These are phyloP conservation scores for Tubiluchus corallicola DNA, from an alignment of 2,888 invertebrate genomes.

Conservation along the genomic window DNA sequence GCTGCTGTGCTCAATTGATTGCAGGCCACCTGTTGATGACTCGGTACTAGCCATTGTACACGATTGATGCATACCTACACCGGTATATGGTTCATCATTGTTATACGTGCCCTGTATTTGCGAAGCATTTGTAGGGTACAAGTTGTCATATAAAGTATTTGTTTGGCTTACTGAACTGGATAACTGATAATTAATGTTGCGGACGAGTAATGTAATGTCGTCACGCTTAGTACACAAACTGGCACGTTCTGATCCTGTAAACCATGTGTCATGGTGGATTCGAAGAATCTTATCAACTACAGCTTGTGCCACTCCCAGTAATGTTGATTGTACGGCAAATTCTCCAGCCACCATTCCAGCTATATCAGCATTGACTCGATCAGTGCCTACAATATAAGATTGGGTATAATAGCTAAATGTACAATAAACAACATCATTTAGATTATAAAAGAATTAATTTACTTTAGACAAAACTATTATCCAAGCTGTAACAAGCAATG, in stretches of 20 bases:
- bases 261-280: slow-evolving; percentile 47
- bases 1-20: too few species aligned
- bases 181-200: slow-evolving; percentile 36
- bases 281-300: slow-evolving; percentile 63
- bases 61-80: background rate
- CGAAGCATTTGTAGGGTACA: background rate
- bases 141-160: slow-evolving; percentile 11
- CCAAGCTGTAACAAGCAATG: too few species aligned
- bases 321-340: slow-evolving; percentile 54
- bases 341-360: slow-evolving; percentile 25
- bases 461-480: too few species aligned
- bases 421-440: too few species aligned
- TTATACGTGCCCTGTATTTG: background rate
- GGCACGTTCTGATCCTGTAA: slow-evolving; percentile 20
- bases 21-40: background rate
- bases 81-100: background rate
- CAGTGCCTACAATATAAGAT: background rate
- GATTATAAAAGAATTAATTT: too few species aligned
- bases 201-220: slow-evolving; percentile 61
- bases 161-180: slow-evolving; percentile 38
- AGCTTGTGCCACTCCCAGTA: slow-evolving; percentile 63
- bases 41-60: background rate
- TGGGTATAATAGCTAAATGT: too few species aligned
- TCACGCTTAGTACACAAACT: slow-evolving; percentile 40
- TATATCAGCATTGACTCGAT: slow-evolving; percentile 21